Conservation (phyloP, 2,797 vertebrate species). For the Psittacula derbiana region DNA sequence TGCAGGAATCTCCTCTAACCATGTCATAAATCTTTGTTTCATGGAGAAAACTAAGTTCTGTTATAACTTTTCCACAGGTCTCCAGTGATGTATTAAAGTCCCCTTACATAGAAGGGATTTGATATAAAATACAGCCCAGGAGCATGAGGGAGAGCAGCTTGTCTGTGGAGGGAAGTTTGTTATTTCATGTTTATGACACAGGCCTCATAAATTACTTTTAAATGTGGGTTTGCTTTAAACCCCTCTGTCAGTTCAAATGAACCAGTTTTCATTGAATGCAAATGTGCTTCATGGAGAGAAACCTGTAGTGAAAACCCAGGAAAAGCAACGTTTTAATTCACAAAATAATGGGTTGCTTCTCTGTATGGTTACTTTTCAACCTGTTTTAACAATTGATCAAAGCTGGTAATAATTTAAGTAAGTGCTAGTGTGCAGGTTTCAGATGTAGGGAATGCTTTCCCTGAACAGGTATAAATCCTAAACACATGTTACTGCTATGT, state of each 20-base stretch:
- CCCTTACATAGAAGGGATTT: conserved; percentile 18
- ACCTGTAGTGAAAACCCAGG: background rate
- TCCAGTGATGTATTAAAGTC: conserved; percentile 52
- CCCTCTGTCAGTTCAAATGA: conserved; percentile 33
- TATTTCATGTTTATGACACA: conserved; percentile 52
- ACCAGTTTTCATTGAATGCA: background rate
- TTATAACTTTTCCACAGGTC: conserved; percentile 28
- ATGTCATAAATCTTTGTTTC: conserved; percentile 12
- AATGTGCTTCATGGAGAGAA: background rate
- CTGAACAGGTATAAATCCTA: conserved; percentile 42
- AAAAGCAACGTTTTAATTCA: background rate
- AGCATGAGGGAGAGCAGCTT: conserved; percentile 36
- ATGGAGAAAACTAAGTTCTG: conserved; percentile 6
- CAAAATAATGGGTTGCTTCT: background rate
- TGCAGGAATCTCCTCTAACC: background rate
- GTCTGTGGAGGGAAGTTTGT: conserved; percentile 32
- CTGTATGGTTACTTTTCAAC: background rate
- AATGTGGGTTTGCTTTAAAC: conserved; percentile 33
- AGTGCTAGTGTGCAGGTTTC: conserved; percentile 11
- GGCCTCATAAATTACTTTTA: conserved; percentile 49
- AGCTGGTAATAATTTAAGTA: conserved; percentile 31
- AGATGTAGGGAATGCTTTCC: background rate
- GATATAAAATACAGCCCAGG: conserved; percentile 46
- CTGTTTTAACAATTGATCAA: conserved; percentile 40
- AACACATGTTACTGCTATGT: background rate